Evolutionary conservation across 2,797 vertebrate species (phyloP), one percentile per base, ranked within the genome.

Genomic region (Microctenopoma stevenorrisi): DNA sequence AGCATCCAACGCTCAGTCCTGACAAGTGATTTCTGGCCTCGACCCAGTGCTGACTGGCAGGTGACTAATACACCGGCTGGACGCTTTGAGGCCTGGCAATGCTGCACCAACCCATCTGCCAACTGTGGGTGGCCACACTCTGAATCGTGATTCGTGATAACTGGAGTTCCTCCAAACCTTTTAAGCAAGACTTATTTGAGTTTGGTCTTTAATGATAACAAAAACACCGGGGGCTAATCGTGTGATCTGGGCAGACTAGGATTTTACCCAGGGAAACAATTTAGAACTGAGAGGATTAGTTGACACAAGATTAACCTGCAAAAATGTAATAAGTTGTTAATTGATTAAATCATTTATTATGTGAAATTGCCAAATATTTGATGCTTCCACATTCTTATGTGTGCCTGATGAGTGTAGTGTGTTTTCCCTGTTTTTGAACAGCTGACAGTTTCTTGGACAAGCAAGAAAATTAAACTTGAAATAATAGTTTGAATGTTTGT

Each of bases 61-160:
- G 81, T 88, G 86, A 89, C 86, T 87, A 89, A 89, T 80, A 73
- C 78, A 80, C 80, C 68, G 69, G 78, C 78, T 88, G 85, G 78
- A 85, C 44, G 35, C 58, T 68, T 76, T 83, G 38, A 72, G 76
- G 59, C 67, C 69, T 87, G 90, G 87, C 83, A 91, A 46, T 25
- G 35, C 51, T 18, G 35, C 72, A 66, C 38, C 64, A 60, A 60
- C 44, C 77, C 80, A 83, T 85, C 81, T 88, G 87, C 83, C 84
- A 84, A 85, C 56, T 65, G 82, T 86, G 82, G 83, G 76, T 72
- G 75, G 73, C 61, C 62, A 57, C 60, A 72, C 53, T 72, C 53
- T 71, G 74, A 80, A 69, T 74, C 73, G 43, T 81, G 81, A 84
- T 71, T 75, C 1, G 4, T 61, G 48, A 68, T 68, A 68, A 72